Evolutionary conservation across 1,140 invertebrate genomes (phyloP).

Genomic region (Cryptotermes secundus): DNA sequence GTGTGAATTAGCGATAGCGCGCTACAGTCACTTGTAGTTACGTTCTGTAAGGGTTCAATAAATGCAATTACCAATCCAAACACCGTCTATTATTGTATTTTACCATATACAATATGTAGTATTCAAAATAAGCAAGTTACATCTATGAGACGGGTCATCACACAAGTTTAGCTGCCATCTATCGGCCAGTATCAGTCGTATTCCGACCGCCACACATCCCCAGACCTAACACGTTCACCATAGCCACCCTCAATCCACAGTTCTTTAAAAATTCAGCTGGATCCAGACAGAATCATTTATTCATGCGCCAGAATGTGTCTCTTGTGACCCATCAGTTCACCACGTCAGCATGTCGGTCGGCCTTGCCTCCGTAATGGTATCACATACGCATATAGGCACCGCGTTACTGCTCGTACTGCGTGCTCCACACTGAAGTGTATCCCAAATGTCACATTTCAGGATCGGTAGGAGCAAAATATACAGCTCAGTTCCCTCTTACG

Average conservation of each 20-base stretch:
- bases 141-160: too few species aligned
- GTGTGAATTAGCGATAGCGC: too few species aligned
- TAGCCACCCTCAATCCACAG: neutral
- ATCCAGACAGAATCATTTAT: conserved; percentile 1
- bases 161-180: too few species aligned
- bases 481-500: neutral
- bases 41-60: too few species aligned
- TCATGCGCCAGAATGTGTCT: conserved; percentile 23
- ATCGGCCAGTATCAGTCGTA: too few species aligned
- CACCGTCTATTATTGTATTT: too few species aligned
- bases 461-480: neutral
- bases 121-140: too few species aligned
- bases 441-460: neutral
- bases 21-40: too few species aligned
- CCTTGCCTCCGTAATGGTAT: neutral
- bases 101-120: too few species aligned
- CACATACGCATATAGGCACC: neutral
- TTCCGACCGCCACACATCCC: too few species aligned
- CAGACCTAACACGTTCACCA: neutral
- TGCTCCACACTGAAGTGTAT: neutral
- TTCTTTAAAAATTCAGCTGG: conserved; percentile 8
- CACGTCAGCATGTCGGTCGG: neutral
- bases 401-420: neutral
- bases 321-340: conserved; percentile 13
- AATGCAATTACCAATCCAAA: too few species aligned